phyloP scores from a whole-genome alignment of 2,888 invertebrate genomes.

The Acronicta alni region DNA sequence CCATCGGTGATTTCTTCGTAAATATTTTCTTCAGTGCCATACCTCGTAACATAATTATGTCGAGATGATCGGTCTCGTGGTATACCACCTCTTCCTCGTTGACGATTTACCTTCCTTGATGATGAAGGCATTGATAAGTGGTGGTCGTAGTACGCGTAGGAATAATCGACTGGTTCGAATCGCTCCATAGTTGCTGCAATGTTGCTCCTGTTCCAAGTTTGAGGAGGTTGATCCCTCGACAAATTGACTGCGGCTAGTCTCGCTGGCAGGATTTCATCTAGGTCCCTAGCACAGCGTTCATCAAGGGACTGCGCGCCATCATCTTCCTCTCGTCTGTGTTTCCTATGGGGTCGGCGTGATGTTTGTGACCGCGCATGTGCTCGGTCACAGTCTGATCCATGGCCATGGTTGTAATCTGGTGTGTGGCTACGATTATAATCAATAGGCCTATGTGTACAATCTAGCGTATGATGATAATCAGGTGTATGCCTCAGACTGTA shows the following conservation, averaged over 20 bases:
- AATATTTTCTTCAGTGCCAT: constrained; percentile 95
- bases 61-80: constrained; percentile 84
- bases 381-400: constrained; percentile 80
- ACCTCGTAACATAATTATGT: constrained; percentile 93
- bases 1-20: constrained; percentile 94
- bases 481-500: constrained; percentile 81
- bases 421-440: constrained; percentile 84
- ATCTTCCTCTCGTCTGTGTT: constrained; percentile 81
- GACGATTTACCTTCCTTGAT: constrained; percentile 82
- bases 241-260: constrained; percentile 85
- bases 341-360: constrained; percentile 77
- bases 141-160: constrained; percentile 95
- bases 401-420: constrained; percentile 82
- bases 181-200: constrained; percentile 91
- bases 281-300: constrained; percentile 84
- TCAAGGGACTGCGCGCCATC: constrained; percentile 85
- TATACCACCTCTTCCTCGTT: constrained; percentile 81
- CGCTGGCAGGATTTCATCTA: constrained; percentile 87
- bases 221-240: constrained; percentile 81
- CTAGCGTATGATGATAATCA: constrained; percentile 81
- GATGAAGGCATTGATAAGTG: constrained; percentile 91
- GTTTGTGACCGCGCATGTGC: constrained; percentile 80
- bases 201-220: constrained; percentile 90
- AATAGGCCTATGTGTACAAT: constrained; percentile 79
- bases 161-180: constrained; percentile 93